A percentile compares a stretch with the other conserved stretches of the same genome.
Evolutionary conservation across 1,140 invertebrate genomes (phyloP).

Genomic region (Bombus pyrosoma): DNA sequence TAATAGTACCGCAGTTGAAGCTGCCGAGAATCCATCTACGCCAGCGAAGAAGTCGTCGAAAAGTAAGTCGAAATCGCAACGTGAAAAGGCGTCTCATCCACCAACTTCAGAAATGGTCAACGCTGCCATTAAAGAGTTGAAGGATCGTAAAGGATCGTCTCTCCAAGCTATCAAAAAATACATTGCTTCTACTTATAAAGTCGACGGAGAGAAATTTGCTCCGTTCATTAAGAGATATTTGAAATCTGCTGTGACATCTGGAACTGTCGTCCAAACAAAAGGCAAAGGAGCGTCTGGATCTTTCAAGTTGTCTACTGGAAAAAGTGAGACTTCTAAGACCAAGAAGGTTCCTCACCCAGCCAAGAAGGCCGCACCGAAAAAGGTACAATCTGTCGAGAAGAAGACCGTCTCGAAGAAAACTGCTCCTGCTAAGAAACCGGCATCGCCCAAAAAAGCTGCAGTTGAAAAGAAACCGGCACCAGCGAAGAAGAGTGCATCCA

Average conservation of each 20-base stretch:
- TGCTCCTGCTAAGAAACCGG: constrained; percentile 1
- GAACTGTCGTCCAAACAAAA: constrained; percentile 60
- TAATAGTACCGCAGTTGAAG: constrained; percentile 6
- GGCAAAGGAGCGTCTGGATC: constrained; percentile 63
- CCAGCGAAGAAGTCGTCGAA: constrained; percentile 48
- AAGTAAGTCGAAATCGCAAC: constrained; percentile 32
- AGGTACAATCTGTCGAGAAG: constrained; percentile 15
- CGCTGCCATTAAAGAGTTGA: constrained; percentile 59
- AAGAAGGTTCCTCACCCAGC: not conserved
- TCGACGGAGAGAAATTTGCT: constrained; percentile 59
- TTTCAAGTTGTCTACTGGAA: constrained; percentile 44
- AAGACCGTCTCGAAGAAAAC: constrained; percentile 22
- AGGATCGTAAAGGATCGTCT: constrained; percentile 64
- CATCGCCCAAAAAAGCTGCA: constrained; percentile 20
- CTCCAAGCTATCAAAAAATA: constrained; percentile 71
- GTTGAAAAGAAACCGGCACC: constrained; percentile 16
- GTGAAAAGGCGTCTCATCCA: constrained; percentile 47
- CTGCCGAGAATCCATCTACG: not conserved
- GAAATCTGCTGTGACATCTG: constrained; percentile 49
- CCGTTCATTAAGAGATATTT: constrained; percentile 63
- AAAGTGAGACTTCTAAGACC: not conserved
- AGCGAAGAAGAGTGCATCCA: not conserved
- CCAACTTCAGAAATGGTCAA: constrained; percentile 60
- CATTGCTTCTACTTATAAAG: constrained; percentile 56
- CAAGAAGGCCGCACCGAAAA: not conserved